Conservation (phyloP, 2,888 invertebrate genomes). For the Troglohyphantes excavatus region DNA sequence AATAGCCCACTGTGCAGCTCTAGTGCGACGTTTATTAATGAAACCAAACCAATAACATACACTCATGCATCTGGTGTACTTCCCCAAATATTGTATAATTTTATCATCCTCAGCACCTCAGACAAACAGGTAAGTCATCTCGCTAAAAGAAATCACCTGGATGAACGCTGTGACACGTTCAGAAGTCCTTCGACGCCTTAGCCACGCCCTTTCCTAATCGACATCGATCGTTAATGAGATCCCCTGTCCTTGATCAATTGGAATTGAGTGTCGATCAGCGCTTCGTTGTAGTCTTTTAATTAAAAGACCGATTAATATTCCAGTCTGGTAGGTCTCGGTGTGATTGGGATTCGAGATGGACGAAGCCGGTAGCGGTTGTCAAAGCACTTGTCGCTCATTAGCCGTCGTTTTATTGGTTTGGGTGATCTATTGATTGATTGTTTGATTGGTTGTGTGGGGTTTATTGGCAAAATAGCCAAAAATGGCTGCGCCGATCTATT, state of each 20-base stretch:
- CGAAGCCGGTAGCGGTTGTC: not conserved
- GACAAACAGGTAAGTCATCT: too few relatives aligned
- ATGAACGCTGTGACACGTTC: too few relatives aligned
- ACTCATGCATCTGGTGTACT: too few relatives aligned
- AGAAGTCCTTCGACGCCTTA: not conserved
- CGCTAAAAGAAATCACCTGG: too few relatives aligned
- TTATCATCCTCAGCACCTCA: too few relatives aligned
- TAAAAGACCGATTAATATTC: not conserved
- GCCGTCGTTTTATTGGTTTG: not conserved
- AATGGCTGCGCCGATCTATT: too few relatives aligned
- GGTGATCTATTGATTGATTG: not conserved
- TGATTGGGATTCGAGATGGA: not conserved
- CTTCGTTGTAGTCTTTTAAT: not conserved
- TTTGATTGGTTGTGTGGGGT: too few relatives aligned
- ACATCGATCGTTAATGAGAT: conserved; percentile 1
- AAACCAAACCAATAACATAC: too few relatives aligned
- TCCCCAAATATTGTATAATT: too few relatives aligned
- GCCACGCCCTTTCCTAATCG: not conserved
- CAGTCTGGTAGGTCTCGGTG: not conserved
- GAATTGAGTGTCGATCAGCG: not conserved
- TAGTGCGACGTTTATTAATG: too few relatives aligned
- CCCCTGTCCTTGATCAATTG: conserved; percentile 5
- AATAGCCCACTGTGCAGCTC: too few relatives aligned
- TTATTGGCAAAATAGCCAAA: too few relatives aligned
- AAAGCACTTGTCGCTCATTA: not conserved